Percentiles rank a stretch among this genome's conserved stretches.
phyloP scores from a whole-genome alignment of 2,113 vertebrate genomes.

The Thymallus thymallus region DNA sequence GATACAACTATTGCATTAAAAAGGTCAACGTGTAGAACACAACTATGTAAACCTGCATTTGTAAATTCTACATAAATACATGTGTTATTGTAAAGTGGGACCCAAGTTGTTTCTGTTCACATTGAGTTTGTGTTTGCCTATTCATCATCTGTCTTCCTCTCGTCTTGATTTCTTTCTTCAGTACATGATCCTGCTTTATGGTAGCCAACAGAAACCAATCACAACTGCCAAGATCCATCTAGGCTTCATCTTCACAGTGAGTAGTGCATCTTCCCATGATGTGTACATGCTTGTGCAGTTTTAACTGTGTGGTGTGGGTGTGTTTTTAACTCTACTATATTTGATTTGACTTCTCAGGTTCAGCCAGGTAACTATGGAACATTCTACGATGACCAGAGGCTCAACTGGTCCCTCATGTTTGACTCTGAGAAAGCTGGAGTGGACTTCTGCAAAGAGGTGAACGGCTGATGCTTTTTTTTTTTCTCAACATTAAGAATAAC shows the following conservation, averaged over 20 bases:
- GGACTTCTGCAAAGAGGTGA: constrained; percentile 84
- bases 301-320: neutral
- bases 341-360: constrained; percentile 64
- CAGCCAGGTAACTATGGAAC: constrained; percentile 80
- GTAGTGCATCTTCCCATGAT: neutral
- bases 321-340: neutral
- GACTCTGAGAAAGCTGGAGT: constrained; percentile 76
- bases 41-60: too few relatives aligned
- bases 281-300: neutral
- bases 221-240: constrained; percentile 75
- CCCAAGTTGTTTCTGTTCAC: too few relatives aligned
- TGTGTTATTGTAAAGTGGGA: too few relatives aligned
- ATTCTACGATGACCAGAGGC: constrained; percentile 84
- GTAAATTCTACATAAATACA: too few relatives aligned
- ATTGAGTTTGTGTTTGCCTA: too few relatives aligned
- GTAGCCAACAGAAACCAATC: constrained; percentile 81
- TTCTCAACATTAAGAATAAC: too few relatives aligned
- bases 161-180: constrained; percentile 34
- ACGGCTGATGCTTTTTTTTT: too few relatives aligned
- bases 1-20: too few relatives aligned
- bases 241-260: constrained; percentile 80
- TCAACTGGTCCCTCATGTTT: constrained; percentile 88
- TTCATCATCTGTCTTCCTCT: too few relatives aligned
- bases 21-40: too few relatives aligned
- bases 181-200: constrained; percentile 85